These are phyloP conservation scores for Cuniculus paca DNA, from an alignment of 2,797 vertebrate species.

Conservation along the genomic window DNA sequence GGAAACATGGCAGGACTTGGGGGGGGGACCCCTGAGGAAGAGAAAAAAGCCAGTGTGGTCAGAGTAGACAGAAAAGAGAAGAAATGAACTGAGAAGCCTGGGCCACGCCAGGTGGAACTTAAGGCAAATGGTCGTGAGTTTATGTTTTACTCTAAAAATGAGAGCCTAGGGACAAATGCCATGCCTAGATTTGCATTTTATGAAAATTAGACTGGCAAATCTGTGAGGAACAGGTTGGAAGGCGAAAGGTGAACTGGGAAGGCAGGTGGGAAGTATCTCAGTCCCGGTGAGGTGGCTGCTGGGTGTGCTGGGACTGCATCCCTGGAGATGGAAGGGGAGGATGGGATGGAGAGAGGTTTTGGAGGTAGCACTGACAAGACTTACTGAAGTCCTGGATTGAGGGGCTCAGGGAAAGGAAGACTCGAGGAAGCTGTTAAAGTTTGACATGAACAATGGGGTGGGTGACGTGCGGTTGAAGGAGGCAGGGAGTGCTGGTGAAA, in stretches of 20 bases:
- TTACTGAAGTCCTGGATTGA: not conserved
- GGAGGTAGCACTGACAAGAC: not conserved
- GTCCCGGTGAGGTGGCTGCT: accelerated
- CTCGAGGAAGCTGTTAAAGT: accelerated
- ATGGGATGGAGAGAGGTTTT: not conserved
- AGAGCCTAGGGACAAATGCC: not conserved
- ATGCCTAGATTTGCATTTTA: not conserved
- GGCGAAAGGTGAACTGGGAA: too few relatives aligned
- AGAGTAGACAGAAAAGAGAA: not conserved
- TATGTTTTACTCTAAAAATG: not conserved
- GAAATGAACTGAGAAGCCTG: not conserved
- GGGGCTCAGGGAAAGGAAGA: not conserved
- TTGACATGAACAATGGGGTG: not conserved
- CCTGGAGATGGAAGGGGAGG: accelerated
- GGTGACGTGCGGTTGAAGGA: not conserved
- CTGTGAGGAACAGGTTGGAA: not conserved
- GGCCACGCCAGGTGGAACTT: not conserved
- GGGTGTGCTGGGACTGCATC: accelerated
- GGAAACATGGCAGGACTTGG: not conserved
- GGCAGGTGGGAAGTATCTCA: not conserved
- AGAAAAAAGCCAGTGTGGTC: not conserved
- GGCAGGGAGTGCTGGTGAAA: not conserved
- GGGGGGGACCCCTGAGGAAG: not conserved
- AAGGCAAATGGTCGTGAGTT: not conserved
- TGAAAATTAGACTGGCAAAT: not conserved